Evolutionary conservation across 2,113 vertebrate species (phyloP), one percentile per base, ranked within the genome.

Genomic region (Damaliscus lunatus): DNA sequence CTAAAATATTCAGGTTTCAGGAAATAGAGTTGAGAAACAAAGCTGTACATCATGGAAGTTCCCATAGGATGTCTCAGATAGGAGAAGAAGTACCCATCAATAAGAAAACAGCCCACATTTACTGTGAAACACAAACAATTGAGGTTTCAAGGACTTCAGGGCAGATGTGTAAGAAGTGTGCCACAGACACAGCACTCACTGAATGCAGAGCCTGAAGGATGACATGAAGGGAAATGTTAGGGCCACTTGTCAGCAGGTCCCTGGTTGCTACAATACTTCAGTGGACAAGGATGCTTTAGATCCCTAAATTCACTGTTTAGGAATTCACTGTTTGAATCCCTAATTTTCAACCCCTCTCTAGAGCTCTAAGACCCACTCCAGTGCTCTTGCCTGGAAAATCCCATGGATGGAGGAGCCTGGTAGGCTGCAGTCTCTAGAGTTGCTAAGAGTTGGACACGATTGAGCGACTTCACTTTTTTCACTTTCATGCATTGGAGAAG

Each of bases 21-120:
- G 50, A 40, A 92, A 64, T 6, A 23, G 60, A 60, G 60, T 84
- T 60, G 29, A 83, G 60, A 92, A 85, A 81, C 82, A 91, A 94
- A 74, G 71, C 59, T 53, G 33, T 53, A 23, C 53, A 67, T 71
- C 19, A 64, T 19, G 55, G 57, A 71, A 40, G 33, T 60, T 84
- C 82, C 64, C 25, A 9, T 6, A 46, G 33, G 4, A n/a, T 23
- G 5, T 10, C 36, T 95, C 71, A 53, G n/a, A 11, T 48, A 67
- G 48, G 48, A 50, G 43, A 71, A 31, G 3, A 36, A 36, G 64
- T 27, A 52, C 31, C n/a, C 55, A 46, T 23, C 52, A 16, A 0
- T 64, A 36, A 67, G 43, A 64, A 85, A 85, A 60, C 13, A 83
- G 60, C n/a, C 27, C 31, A 16, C 33, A 48, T 92, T 87, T 78